A percentile compares a stretch with the other conserved stretches of the same genome.
Conservation (phyloP, 1,140 invertebrate genomes). For the Leptinotarsa texana region DNA sequence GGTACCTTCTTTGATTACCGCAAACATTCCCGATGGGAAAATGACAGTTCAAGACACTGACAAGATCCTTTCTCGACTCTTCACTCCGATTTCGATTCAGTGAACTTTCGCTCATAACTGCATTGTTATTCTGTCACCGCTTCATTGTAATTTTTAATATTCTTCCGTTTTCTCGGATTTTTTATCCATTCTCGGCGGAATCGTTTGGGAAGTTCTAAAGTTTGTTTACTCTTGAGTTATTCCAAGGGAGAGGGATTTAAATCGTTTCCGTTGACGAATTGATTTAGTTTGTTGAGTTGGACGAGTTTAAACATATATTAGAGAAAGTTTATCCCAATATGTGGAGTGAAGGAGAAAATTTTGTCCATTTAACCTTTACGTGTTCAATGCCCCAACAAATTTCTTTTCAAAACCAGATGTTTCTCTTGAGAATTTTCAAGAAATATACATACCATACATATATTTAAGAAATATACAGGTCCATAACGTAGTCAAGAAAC, state of each 20-base stretch:
- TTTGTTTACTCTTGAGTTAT: neutral
- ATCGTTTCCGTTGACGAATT: neutral
- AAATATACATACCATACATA: too few relatives aligned
- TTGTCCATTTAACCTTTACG: too few relatives aligned
- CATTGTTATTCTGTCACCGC: neutral
- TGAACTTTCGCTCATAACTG: neutral
- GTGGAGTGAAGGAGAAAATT: too few relatives aligned
- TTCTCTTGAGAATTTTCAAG: too few relatives aligned
- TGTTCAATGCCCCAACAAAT: too few relatives aligned
- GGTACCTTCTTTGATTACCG: neutral
- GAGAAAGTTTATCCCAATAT: neutral
- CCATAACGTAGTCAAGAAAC: too few relatives aligned
- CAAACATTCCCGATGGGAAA: neutral
- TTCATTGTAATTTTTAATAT: neutral
- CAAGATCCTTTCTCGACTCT: neutral
- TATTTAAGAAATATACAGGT: too few relatives aligned
- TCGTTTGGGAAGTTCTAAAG: neutral
- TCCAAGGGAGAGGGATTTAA: neutral
- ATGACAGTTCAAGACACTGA: neutral
- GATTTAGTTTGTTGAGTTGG: neutral
- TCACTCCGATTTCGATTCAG: neutral
- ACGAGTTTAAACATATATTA: neutral
- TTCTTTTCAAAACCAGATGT: too few relatives aligned
- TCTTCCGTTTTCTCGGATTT: neutral
- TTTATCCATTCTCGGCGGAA: neutral